Evolutionary conservation across 2,113 vertebrate genomes (phyloP).

Genomic region (Chiloscyllium plagiosum): DNA sequence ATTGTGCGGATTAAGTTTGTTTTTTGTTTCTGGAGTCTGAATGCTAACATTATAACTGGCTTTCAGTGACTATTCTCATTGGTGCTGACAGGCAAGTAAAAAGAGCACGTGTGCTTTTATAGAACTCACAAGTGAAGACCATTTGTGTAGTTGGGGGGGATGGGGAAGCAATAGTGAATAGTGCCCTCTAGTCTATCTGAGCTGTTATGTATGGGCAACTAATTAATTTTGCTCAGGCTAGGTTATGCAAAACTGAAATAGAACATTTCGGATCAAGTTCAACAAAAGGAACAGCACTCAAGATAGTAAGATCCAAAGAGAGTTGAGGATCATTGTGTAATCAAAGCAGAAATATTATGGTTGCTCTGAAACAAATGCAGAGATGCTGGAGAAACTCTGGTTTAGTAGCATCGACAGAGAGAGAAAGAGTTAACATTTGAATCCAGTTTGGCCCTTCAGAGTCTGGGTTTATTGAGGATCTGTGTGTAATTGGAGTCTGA

Average conservation of each 20-base stretch:
- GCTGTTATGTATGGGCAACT: not conserved
- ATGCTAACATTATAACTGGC: constrained; percentile 8
- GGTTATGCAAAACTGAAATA: not conserved
- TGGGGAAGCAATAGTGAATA: not conserved
- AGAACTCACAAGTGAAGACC: not conserved
- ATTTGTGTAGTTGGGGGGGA: not conserved
- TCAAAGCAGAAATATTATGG: no score
- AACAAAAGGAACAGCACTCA: not conserved
- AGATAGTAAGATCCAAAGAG: not conserved
- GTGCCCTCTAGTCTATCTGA: not conserved
- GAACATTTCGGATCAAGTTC: not conserved
- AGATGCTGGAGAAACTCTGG: no score
- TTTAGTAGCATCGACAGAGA: no score
- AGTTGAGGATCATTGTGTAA: no score
- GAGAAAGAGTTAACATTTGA: no score
- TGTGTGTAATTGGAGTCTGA: not conserved
- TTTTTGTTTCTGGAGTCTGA: constrained; percentile 34
- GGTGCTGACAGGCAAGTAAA: constrained; percentile 2
- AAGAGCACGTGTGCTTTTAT: constrained; percentile 14
- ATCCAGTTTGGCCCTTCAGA: no score
- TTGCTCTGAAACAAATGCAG: no score
- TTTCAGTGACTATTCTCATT: not conserved
- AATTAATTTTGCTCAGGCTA: not conserved
- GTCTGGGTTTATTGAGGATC: no score
- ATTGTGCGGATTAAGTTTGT: constrained; percentile 28